Conservation (phyloP, 2,113 vertebrate genomes). For the Hiodon tergisus region DNA sequence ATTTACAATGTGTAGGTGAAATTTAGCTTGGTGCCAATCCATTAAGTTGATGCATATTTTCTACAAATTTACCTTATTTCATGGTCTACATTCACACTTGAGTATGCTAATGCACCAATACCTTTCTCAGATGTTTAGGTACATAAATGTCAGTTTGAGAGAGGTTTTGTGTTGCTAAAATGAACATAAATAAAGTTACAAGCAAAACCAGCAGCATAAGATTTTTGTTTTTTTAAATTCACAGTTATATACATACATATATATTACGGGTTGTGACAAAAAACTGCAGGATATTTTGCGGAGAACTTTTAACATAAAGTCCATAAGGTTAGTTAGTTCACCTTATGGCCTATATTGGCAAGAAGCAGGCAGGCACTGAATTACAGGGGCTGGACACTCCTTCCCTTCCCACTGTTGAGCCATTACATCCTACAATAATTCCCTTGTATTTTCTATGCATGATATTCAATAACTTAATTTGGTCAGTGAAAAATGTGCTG, state of each 20-base stretch:
- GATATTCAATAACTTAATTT: too few relatives aligned
- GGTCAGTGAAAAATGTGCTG: too few relatives aligned
- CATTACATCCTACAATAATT: too few relatives aligned
- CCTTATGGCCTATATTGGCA: too few relatives aligned
- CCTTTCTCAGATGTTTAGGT: constrained; percentile 3
- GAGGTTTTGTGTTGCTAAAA: neutral
- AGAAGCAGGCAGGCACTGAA: too few relatives aligned
- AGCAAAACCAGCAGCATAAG: constrained; percentile 3
- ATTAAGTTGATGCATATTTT: neutral
- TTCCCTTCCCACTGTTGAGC: too few relatives aligned
- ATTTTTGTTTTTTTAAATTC: constrained; percentile 6
- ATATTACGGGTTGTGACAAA: neutral
- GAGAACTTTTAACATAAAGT: too few relatives aligned
- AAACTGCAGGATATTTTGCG: too few relatives aligned
- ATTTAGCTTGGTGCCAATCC: neutral
- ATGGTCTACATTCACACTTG: constrained; percentile 6
- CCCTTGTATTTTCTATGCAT: too few relatives aligned
- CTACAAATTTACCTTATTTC: neutral
- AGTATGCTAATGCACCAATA: neutral
- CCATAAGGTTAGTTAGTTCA: too few relatives aligned
- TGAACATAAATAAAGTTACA: constrained; percentile 2
- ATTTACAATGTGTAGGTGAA: constrained; percentile 1
- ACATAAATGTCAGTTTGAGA: constrained; percentile 1
- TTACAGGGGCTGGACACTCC: too few relatives aligned
- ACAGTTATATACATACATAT: neutral